Conservation (phyloP, 2,113 vertebrate genomes). For the Chlamydotis undulata region DNA sequence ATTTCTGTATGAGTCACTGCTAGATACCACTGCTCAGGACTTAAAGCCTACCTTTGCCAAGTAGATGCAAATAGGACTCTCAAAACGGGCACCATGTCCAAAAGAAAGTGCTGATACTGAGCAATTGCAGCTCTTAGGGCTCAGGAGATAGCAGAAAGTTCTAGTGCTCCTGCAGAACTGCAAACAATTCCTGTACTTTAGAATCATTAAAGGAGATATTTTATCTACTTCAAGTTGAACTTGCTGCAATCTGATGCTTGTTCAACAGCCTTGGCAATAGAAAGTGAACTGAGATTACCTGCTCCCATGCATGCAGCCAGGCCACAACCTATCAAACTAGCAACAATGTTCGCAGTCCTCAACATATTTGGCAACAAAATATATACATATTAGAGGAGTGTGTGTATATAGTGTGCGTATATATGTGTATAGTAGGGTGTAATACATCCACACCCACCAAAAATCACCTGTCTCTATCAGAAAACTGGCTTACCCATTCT, state of each 20-base stretch:
- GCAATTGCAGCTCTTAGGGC: neutral
- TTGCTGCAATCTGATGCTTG: neutral
- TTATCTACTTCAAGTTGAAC: neutral
- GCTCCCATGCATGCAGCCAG: neutral
- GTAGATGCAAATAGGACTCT: neutral
- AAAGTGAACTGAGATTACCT: neutral
- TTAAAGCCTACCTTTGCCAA: neutral
- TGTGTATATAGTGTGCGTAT: neutral
- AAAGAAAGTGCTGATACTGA: neutral
- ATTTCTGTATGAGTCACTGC: neutral
- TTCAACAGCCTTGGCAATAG: neutral
- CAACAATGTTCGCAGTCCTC: neutral
- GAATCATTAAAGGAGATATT: constrained; percentile 9
- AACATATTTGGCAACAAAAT: neutral
- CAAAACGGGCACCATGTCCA: neutral
- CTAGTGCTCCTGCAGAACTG: neutral
- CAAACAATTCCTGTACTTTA: constrained; percentile 11
- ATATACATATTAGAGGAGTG: neutral
- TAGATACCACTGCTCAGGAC: neutral
- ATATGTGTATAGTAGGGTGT: neutral
- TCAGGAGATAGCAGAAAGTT: neutral
- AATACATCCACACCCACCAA: neutral
- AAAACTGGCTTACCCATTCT: neutral
- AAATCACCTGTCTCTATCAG: neutral
- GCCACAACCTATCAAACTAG: neutral